Percentiles rank a stretch among this genome's conserved stretches.
Evolutionary conservation across 2,797 vertebrate species (phyloP).

Genomic region (Trichosurus vulpecula): DNA sequence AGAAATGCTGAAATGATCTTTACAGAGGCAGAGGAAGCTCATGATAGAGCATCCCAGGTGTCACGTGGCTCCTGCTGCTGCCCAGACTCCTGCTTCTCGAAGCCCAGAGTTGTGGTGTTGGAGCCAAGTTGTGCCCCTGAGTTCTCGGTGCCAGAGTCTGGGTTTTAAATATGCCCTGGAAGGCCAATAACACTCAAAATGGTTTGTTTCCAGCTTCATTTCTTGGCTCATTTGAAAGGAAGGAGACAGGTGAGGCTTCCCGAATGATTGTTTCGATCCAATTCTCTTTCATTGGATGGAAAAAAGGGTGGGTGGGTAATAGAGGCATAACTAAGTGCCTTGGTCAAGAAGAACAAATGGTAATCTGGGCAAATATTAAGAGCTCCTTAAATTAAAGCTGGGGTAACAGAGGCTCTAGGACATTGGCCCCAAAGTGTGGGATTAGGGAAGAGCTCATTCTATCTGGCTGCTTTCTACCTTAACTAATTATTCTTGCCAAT

Average conservation of each 20-base stretch:
- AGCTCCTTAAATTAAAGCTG: not conserved
- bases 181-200: not conserved
- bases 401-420: not conserved
- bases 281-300: not conserved
- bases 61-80: not conserved
- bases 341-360: not conserved
- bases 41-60: not conserved
- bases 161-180: constrained; percentile 28
- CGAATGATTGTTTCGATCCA: not conserved
- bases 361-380: not conserved
- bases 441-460: not conserved
- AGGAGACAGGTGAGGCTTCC: constrained; percentile 11
- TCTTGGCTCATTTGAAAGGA: not conserved
- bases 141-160: not conserved
- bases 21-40: not conserved
- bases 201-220: constrained; percentile 48
- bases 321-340: not conserved
- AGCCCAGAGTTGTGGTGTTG: not conserved
- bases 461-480: not conserved
- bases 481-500: not conserved
- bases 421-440: not conserved
- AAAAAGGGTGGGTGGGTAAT: not conserved
- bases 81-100: not conserved
- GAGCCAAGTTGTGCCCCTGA: not conserved
- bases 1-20: constrained; percentile 12